Conservation (phyloP, 1,140 invertebrate genomes). For the Zaprionus taronus region DNA sequence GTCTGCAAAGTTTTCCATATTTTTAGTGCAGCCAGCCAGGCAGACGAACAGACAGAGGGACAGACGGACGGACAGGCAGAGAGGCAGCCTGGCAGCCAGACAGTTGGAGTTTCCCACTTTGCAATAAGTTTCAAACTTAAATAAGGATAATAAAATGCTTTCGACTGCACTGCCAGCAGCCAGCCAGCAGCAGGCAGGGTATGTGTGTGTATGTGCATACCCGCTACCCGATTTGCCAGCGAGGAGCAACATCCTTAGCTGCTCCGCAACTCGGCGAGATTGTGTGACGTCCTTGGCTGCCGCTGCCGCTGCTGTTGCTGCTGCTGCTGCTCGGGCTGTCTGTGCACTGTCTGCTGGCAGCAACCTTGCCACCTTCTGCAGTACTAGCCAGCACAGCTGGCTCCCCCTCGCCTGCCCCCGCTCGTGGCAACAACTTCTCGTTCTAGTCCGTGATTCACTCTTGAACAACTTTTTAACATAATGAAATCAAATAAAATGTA, state of each 20-base stretch:
- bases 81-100: slow-evolving; percentile 38
- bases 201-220: slow-evolving; percentile 1
- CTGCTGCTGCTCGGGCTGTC: slow-evolving; percentile 2
- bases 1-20: slow-evolving; percentile 83
- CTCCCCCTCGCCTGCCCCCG: background rate
- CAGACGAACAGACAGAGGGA: slow-evolving; percentile 17
- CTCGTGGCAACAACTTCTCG: slow-evolving; percentile 37
- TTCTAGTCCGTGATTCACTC: slow-evolving; percentile 70
- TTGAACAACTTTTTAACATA: slow-evolving; percentile 82
- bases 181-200: slow-evolving; percentile 13
- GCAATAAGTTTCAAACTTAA: slow-evolving; percentile 84
- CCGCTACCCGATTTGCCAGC: background rate
- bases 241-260: background rate
- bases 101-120: slow-evolving; percentile 80
- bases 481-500: slow-evolving; percentile 83
- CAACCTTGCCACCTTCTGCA: slow-evolving; percentile 43
- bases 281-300: slow-evolving; percentile 36
- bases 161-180: slow-evolving; percentile 60
- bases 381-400: background rate
- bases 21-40: slow-evolving; percentile 68
- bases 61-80: background rate
- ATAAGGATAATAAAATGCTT: slow-evolving; percentile 84
- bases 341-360: slow-evolving; percentile 6
- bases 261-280: slow-evolving; percentile 13
- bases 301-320: background rate